A percentile compares a stretch with the other conserved stretches of the same genome.
phyloP scores from a whole-genome alignment of 2,797 vertebrate species.

The Anas georgica region DNA sequence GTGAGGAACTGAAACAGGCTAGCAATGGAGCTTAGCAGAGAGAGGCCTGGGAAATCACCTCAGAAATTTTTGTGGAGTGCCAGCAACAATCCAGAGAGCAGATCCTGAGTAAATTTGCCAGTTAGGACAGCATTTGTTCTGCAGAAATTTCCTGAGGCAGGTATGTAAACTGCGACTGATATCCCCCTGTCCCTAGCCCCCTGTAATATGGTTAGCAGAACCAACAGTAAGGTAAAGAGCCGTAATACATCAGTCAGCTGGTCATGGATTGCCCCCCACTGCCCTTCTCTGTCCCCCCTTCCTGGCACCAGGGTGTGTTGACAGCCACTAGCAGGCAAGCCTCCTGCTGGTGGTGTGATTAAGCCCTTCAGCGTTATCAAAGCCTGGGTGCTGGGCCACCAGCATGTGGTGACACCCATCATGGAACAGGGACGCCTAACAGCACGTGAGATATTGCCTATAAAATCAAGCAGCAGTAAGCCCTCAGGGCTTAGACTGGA shows the following conservation, averaged over 20 bases:
- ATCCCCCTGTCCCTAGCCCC: not conserved
- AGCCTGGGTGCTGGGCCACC: not conserved
- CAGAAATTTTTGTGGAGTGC: not conserved
- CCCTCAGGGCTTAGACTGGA: not conserved
- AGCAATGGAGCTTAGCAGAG: not conserved
- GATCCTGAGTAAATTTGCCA: not conserved
- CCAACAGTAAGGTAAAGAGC: no score
- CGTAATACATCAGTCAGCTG: not conserved
- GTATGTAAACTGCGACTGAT: not conserved
- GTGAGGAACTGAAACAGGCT: not conserved
- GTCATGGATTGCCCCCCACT: not conserved
- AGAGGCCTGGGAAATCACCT: not conserved
- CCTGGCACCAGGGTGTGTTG: not conserved
- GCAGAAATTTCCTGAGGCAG: not conserved
- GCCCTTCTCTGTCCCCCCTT: not conserved
- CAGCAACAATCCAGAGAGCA: not conserved
- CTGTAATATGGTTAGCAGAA: not conserved
- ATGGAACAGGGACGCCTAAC: not conserved
- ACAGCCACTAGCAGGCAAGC: not conserved
- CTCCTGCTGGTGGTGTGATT: not conserved
- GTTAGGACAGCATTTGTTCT: not conserved
- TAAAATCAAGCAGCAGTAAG: not conserved
- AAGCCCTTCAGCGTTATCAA: not conserved
- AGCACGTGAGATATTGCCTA: not conserved
- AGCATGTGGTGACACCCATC: not conserved